These are phyloP conservation scores for Panonychus citri DNA, from an alignment of 1,140 invertebrate species.

Conservation along the genomic window DNA sequence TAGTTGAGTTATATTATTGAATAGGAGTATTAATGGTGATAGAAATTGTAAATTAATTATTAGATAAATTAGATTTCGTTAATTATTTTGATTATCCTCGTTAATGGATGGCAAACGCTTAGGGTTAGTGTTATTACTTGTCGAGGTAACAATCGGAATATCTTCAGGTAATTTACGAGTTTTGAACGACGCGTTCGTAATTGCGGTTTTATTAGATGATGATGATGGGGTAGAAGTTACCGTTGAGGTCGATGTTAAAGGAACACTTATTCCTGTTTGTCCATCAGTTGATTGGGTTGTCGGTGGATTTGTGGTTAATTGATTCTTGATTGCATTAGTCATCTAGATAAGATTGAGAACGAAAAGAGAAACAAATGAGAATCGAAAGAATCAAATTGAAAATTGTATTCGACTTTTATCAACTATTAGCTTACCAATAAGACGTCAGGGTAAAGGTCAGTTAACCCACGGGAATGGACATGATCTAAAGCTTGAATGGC, in stretches of 20 bases:
- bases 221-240: conserved; percentile 19
- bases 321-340: conserved; percentile 66
- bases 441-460: conserved; percentile 65
- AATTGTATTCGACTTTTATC: not conserved
- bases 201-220: conserved; percentile 48
- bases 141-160: conserved; percentile 20
- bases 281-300: conserved; percentile 42
- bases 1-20: too few relatives aligned
- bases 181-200: conserved; percentile 86
- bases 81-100: not conserved
- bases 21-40: too few relatives aligned
- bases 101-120: not conserved
- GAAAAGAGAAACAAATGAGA: too few relatives aligned
- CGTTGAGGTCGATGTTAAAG: conserved; percentile 45
- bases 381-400: conserved; percentile 1
- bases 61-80: too few relatives aligned
- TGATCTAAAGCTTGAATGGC: conserved; percentile 44
- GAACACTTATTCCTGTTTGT: conserved; percentile 51
- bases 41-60: too few relatives aligned
- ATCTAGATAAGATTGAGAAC: conserved; percentile 22
- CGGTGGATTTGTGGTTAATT: conserved; percentile 38
- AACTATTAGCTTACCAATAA: conserved; percentile 33
- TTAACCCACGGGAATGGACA: conserved; percentile 55
- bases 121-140: not conserved
- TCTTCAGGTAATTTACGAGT: conserved; percentile 71